Base-by-base conservation (phyloP, 64 coral and sea anemone species). In the Catalaphyllia jardinei region DNA sequence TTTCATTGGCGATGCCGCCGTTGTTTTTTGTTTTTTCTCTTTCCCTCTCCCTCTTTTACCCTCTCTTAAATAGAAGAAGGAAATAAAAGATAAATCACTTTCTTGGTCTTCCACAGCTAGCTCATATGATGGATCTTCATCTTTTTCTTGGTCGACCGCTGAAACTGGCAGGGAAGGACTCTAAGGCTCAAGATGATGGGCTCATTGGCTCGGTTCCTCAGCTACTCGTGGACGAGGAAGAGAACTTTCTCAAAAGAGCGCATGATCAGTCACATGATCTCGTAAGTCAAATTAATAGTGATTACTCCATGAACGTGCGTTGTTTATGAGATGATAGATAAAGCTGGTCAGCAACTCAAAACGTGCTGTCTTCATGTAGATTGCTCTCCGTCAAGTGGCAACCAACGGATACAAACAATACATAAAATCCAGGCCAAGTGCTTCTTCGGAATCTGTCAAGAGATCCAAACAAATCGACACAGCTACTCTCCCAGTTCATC, bases 381-480 rank as follows among this genome's bases (percentile, higher is more conserved):
- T 88, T 50, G 89, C 93, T 20, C 72, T 93, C 19, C 91, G 88
- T 46, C 82, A 80, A 93, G 91, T 95, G 22, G 85, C 85, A 29
- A 83, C 79, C 11, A 99, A 93, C 71, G 97, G 93, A 15, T 99
- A 95, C 67, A 99, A 99, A 84, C 97, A 99, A 67, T 99, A 99
- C 67, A 57, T 87, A 24, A 93, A 92, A 49, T 99, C 97, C 65
- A 93, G 97, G 79, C 74, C 91, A 7, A 69, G 69, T 16, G 73
- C 97, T 38, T 99, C 97, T 16, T 82, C 94, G 4, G 97, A 99
- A 79, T 99, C 97, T 16, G 97, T 95, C 62, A 99, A 99, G 67
- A 87, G 97, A 63, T 81, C 87, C 1, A 99, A 99, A 54, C 73
- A 88, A 60, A 75, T 95, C 5, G 65, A 67, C 33, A 60, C 86